A percentile compares a stretch with the other conserved stretches of the same genome.
These are phyloP conservation scores for Pampusana beccarii DNA, from an alignment of 2,113 vertebrate genomes.

Conservation along the genomic window DNA sequence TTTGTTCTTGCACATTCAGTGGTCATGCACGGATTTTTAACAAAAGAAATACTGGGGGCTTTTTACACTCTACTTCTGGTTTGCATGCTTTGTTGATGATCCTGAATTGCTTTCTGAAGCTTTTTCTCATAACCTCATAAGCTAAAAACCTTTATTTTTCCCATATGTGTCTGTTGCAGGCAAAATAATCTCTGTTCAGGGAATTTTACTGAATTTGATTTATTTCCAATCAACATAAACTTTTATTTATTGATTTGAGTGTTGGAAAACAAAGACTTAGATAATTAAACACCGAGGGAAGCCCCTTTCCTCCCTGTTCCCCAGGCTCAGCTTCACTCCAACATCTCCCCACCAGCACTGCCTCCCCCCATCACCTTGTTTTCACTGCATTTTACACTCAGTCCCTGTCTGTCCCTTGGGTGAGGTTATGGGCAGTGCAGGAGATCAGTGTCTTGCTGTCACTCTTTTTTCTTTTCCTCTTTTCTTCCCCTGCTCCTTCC, in stretches of 20 bases:
- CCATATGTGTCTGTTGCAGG: not conserved
- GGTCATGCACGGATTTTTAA: not conserved
- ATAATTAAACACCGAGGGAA: constrained; percentile 7
- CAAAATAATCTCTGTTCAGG: constrained; percentile 24
- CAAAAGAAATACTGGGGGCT: not conserved
- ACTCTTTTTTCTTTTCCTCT: not conserved
- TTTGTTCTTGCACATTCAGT: not conserved
- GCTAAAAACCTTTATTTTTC: not conserved
- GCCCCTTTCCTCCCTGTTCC: not conserved
- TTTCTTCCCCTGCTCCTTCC: not conserved
- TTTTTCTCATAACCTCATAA: not conserved
- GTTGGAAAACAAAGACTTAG: not conserved
- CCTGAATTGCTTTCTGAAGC: not conserved
- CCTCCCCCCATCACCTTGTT: not conserved
- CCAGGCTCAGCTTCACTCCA: not conserved
- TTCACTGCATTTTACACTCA: not conserved
- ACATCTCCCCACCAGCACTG: fast-evolving
- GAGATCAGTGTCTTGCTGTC: not conserved
- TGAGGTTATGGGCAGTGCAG: not conserved
- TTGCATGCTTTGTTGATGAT: not conserved
- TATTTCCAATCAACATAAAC: constrained; percentile 23
- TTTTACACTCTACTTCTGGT: not conserved
- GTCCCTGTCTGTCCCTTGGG: not conserved
- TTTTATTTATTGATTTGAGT: not conserved
- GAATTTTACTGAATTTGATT: constrained; percentile 37